phyloP scores from a whole-genome alignment of 2,888 invertebrate species.

The Diadromus collaris region DNA sequence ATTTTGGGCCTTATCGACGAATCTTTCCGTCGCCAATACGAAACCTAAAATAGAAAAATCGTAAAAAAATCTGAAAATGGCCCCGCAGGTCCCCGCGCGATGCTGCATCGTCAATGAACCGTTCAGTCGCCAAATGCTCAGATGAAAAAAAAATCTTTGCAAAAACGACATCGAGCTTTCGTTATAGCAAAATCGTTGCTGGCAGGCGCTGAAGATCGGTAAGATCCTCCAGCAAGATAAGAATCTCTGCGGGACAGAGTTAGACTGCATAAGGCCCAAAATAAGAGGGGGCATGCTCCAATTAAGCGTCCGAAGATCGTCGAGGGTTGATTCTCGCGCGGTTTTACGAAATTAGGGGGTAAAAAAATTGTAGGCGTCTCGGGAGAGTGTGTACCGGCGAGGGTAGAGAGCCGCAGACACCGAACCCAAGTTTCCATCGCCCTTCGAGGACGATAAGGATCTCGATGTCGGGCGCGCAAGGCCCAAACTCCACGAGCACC shows the following conservation, averaged over 20 bases:
- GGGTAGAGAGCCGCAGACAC: constrained; percentile 56
- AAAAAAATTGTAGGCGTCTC: constrained; percentile 39
- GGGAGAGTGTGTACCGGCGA: constrained; percentile 17
- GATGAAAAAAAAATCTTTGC: not conserved
- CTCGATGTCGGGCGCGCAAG: constrained; percentile 56
- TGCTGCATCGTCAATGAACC: not conserved
- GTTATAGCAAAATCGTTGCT: constrained; percentile 12
- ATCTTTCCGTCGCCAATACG: constrained; percentile 11
- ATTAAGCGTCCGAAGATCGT: constrained; percentile 42
- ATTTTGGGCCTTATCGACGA: not conserved
- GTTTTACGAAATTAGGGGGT: constrained; percentile 41
- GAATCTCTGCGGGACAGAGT: not conserved
- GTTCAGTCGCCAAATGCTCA: not conserved
- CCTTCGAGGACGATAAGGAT: constrained; percentile 64
- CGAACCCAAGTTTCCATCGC: constrained; percentile 64
- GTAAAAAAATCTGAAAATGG: not conserved
- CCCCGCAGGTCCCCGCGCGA: not conserved
- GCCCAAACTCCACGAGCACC: constrained; percentile 44
- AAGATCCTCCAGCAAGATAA: constrained; percentile 22
- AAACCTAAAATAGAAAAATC: constrained; percentile 18
- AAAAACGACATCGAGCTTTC: constrained; percentile 5
- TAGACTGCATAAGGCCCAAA: not conserved
- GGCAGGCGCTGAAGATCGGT: constrained; percentile 3
- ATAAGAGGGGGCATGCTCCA: constrained; percentile 28
- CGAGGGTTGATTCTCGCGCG: constrained; percentile 27